Percentiles rank a stretch among this genome's conserved stretches.
These are phyloP conservation scores for Ctenopoma multispine DNA, from an alignment of 2,797 vertebrate species.

Conservation along the genomic window DNA sequence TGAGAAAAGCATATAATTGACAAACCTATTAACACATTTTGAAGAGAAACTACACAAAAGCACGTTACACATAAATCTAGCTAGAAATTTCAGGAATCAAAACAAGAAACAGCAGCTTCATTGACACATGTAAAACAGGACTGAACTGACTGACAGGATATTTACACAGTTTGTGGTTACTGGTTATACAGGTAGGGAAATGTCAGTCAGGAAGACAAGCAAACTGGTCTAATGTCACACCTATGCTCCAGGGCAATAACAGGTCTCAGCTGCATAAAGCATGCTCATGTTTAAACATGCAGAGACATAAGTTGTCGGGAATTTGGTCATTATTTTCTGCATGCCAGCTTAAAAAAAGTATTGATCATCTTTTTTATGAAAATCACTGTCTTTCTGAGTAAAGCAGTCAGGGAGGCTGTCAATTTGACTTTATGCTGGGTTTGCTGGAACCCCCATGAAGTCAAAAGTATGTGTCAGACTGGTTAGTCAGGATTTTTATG, in stretches of 20 bases:
- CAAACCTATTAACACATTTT: not conserved
- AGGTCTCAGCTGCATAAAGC: slow-evolving; percentile 15
- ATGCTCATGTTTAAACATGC: slow-evolving; percentile 42
- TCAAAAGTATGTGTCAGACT: slow-evolving; percentile 25
- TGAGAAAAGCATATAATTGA: slow-evolving; percentile 47
- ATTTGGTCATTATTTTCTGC: slow-evolving; percentile 24
- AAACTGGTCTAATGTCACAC: slow-evolving; percentile 32
- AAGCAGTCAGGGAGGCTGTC: too few species aligned
- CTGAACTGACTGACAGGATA: slow-evolving; percentile 3
- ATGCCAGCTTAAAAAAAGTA: not conserved
- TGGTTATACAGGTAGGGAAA: slow-evolving; percentile 6
- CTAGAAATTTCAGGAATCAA: not conserved
- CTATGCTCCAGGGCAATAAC: slow-evolving; percentile 37
- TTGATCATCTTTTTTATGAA: not conserved
- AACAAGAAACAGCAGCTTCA: not conserved
- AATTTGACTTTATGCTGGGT: too few species aligned
- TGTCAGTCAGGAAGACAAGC: slow-evolving; percentile 5
- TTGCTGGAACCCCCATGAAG: not conserved
- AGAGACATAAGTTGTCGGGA: slow-evolving; percentile 26
- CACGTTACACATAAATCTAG: not conserved
- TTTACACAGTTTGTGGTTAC: slow-evolving; percentile 11
- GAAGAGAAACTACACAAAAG: not conserved
- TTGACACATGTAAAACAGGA: slow-evolving; percentile 13
- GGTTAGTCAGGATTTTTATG: slow-evolving; percentile 28
- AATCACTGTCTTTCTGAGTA: not conserved